Percentiles rank a stretch among this genome's conserved stretches.
These are phyloP conservation scores for Pollenia griseotomentosa DNA, from an alignment of 2,888 invertebrate genomes.

Conservation along the genomic window DNA sequence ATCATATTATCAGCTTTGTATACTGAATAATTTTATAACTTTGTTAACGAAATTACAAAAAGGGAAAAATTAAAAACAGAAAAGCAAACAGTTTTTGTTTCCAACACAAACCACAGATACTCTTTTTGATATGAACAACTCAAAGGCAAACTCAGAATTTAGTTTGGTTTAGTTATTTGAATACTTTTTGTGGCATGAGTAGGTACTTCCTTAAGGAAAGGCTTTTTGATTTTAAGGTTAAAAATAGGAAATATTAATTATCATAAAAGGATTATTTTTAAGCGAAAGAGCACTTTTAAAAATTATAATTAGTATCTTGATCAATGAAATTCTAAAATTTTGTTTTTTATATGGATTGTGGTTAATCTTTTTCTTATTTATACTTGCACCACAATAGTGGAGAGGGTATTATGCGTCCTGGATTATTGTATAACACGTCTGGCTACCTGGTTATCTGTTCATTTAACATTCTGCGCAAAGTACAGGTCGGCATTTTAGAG, in stretches of 20 bases:
- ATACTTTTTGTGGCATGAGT: constrained; percentile 1
- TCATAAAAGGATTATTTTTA: too few species aligned
- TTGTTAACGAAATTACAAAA: constrained; percentile 6
- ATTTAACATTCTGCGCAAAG: too few species aligned
- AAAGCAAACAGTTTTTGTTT: constrained; percentile 34
- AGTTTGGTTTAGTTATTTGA: background rate
- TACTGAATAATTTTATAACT: constrained; percentile 11
- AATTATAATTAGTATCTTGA: too few species aligned
- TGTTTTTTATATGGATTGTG: too few species aligned
- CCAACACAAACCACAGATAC: constrained; percentile 23
- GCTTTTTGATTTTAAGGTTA: background rate
- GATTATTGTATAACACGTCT: too few species aligned
- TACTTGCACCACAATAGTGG: too few species aligned
- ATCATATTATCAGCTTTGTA: constrained; percentile 33
- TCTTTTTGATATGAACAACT: constrained; percentile 39
- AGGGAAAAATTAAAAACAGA: background rate
- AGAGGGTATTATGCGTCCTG: too few species aligned
- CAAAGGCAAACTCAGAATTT: constrained; percentile 18
- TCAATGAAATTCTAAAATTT: too few species aligned
- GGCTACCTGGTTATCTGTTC: too few species aligned
- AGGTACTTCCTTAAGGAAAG: background rate
- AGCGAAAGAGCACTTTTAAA: too few species aligned
- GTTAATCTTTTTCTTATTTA: too few species aligned
- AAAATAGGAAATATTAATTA: background rate
- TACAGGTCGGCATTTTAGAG: too few species aligned